Evolutionary conservation across 1,140 invertebrate genomes (phyloP), one percentile per base, ranked within the genome.

Genomic region (Ladona fulva): DNA sequence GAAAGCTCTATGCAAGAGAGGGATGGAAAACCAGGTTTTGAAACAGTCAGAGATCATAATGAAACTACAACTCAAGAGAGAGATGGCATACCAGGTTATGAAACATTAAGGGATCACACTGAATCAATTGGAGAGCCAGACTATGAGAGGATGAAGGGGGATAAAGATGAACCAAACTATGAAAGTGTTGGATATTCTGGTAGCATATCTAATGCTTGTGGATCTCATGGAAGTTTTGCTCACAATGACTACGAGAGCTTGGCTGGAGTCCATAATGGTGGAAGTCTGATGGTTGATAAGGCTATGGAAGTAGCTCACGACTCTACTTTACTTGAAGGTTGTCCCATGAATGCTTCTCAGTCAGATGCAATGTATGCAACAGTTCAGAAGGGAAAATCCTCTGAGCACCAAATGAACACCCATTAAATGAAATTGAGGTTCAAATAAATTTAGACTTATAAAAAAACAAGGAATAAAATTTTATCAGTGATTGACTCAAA

Each of bases 121-220:
- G 29, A 37, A 37, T 84, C 52, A 66, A 66, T 16, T 19, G 52
- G 16, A 12, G 12, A 83, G 6, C 81, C 82, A 42, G 86, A 86
- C 59, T 78, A 78, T 25, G 86, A 86, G 6, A 87, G 87, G 80
- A 86, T 76, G 87, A 81, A 86, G 85, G 0, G 85, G 85, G 11
- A 3, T 66, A 12, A 19, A 19, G 52, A 12, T 6, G 52, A 66
- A 22, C 88, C 89, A 19, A 89, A 89, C 10, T 90, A 91, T 81
- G 86, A 84, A 80, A 80, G 80, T 5, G 79, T 84, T 0, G 78
- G 75, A 0, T 66, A 66, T 66, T 66, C 52, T 16, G 52, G 52
- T 16, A 12, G 52, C n/a, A 66, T 66, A 12, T 66, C 52, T 12
- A 66, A 66, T 66, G 29, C 29, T 37, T 37, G 29, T 37, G 25